Evolutionary conservation across 2,113 vertebrate genomes (phyloP).

Genomic region (Dasyurus viverrinus): DNA sequence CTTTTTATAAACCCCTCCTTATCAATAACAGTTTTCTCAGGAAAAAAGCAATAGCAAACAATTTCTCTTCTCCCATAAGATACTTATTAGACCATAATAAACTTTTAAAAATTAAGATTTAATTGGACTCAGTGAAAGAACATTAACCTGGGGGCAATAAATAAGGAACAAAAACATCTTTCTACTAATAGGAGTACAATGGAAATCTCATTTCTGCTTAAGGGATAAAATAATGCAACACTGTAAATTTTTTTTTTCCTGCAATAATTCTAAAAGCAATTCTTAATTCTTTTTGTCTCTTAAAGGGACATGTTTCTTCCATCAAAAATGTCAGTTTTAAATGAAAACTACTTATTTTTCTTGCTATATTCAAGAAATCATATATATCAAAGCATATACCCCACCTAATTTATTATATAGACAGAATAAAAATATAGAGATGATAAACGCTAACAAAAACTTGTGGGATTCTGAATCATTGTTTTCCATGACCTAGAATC

Average conservation of each 20-base stretch:
- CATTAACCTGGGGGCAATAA: too few species aligned
- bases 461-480: too few species aligned
- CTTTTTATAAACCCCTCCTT: background rate
- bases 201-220: background rate
- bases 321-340: background rate
- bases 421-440: too few species aligned
- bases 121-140: background rate
- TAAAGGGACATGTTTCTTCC: background rate
- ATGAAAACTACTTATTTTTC: background rate
- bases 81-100: background rate
- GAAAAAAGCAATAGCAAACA: background rate
- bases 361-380: background rate
- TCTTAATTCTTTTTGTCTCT: background rate
- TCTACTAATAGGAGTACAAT: background rate
- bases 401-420: too few species aligned
- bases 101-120: background rate
- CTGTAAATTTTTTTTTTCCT: background rate
- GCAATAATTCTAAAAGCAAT: background rate
- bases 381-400: too few species aligned
- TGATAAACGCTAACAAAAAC: too few species aligned
- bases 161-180: background rate
- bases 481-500: too few species aligned
- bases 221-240: background rate
- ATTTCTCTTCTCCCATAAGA: background rate
- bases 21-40: background rate